A percentile compares a stretch with the other conserved stretches of the same genome.
These are phyloP conservation scores for Ceraclea dissimilis DNA, from an alignment of 2,888 invertebrate genomes.

Conservation along the genomic window DNA sequence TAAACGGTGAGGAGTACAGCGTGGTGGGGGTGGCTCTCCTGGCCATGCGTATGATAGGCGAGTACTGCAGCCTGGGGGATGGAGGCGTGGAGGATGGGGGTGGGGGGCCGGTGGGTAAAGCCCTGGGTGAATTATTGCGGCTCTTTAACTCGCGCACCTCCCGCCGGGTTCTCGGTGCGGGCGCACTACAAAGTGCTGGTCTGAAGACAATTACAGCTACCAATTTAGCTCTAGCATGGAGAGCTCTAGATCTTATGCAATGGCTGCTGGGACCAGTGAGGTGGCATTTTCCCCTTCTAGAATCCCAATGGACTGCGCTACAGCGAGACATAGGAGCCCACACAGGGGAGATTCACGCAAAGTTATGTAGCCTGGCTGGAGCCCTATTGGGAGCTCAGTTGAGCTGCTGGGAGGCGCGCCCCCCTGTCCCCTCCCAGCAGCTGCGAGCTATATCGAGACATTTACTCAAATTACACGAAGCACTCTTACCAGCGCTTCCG, in stretches of 20 bases:
- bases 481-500: constrained; percentile 78
- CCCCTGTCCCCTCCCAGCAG: constrained; percentile 88
- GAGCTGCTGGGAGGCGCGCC: constrained; percentile 85
- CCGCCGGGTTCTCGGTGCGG: constrained; percentile 93
- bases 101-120: constrained; percentile 47
- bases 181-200: constrained; percentile 91
- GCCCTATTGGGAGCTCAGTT: constrained; percentile 76
- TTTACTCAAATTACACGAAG: constrained; percentile 85
- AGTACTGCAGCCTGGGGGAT: constrained; percentile 66
- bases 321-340: constrained; percentile 80
- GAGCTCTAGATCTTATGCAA: constrained; percentile 73
- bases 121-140: constrained; percentile 81
- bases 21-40: constrained; percentile 78
- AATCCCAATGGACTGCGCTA: constrained; percentile 58
- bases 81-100: constrained; percentile 24
- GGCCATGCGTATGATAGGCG: constrained; percentile 81
- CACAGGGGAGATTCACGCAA: constrained; percentile 85
- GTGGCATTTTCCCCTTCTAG: constrained; percentile 52
- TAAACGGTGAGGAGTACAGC: constrained; percentile 65
- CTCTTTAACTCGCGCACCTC: constrained; percentile 84
- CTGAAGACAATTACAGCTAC: constrained; percentile 91
- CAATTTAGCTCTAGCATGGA: constrained; percentile 80
- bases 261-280: constrained; percentile 71
- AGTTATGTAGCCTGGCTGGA: constrained; percentile 85
- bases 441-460: constrained; percentile 84